Evolutionary conservation across 2,113 vertebrate genomes (phyloP), one percentile per base, ranked within the genome.

Genomic region (Oncorhynchus nerka): DNA sequence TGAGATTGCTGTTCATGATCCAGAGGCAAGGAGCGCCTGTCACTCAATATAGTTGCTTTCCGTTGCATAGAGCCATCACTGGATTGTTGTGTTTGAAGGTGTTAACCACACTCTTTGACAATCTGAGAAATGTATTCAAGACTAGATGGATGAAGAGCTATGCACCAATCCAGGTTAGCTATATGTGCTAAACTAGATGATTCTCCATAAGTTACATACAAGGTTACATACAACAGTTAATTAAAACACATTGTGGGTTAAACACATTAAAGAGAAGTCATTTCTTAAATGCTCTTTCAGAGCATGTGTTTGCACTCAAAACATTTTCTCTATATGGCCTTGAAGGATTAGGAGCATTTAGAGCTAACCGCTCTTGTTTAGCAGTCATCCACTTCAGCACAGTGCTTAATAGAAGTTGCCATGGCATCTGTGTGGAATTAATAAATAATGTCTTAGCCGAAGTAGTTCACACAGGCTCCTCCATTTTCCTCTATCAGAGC

Each of bases 361-460:
- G 82, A 77, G 79, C 71, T 59, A 83, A 76, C 64, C 70, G 71
- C 76, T 76, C 67, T 86, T 88, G 75, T 72, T 89, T 85, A 85
- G 85, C 80, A 88, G 84, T 91, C 89, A 64, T 70, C 75, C 77
- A 78, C 75, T 71, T 70, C 75, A 76, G 24, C 16, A 76, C 72
- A 0, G 76, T 48, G 68, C 75, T 83, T 89, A 88, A 89, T 88
- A 81, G 83, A 81, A 88, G 85, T 89, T 88, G 84, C 84, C 85
- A 89, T 86, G 87, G 87, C 75, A 57, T 89, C 81, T 89, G 87
- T 85, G 85, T 83, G 79, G 86, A 89, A 88, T 89, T 80, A 90
- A 85, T 89, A 86, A 90, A 89, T 88, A 88, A 89, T 75, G 75
- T 86, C 81, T 88, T 84, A 75, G 78, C 73, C 76, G 55, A 83